These are phyloP conservation scores for Microplitis deprimator DNA, from an alignment of 2,888 invertebrate genomes.

Conservation along the genomic window DNA sequence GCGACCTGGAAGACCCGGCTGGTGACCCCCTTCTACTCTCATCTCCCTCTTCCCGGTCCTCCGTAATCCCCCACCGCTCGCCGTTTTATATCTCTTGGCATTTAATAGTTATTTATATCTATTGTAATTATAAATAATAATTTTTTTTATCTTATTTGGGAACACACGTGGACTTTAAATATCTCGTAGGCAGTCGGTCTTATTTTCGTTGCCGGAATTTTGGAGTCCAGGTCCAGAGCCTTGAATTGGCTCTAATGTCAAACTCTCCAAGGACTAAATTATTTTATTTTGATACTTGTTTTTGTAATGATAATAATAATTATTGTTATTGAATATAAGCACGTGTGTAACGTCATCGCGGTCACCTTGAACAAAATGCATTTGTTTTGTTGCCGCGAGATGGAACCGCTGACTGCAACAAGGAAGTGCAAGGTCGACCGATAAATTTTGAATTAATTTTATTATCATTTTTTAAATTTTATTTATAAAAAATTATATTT, in stretches of 20 bases:
- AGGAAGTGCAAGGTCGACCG: slow-evolving; percentile 46
- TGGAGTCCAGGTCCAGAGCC: not conserved
- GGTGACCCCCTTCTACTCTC: slow-evolving; percentile 39
- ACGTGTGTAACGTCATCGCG: slow-evolving; percentile 44
- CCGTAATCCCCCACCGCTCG: slow-evolving; percentile 3
- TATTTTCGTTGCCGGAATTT: not conserved
- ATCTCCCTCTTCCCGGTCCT: slow-evolving; percentile 32
- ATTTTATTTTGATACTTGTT: not conserved
- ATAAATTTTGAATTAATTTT: slow-evolving; percentile 24
- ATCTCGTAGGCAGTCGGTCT: not conserved
- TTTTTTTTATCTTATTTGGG: not conserved
- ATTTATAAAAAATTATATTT: slow-evolving; percentile 4
- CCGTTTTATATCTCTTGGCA: not conserved
- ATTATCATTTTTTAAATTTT: not conserved
- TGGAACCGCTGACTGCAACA: slow-evolving; percentile 48
- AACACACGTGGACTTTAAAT: not conserved
- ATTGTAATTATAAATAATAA: not conserved
- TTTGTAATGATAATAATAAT: not conserved
- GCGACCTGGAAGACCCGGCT: slow-evolving; percentile 49
- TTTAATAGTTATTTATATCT: not conserved
- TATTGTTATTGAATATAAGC: slow-evolving; percentile 22
- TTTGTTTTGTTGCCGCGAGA: slow-evolving; percentile 49
- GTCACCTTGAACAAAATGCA: slow-evolving; percentile 48
- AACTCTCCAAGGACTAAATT: not conserved
- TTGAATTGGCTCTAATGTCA: not conserved